Evolutionary conservation across 2,113 vertebrate species (phyloP), one percentile per base, ranked within the genome.

Genomic region (Thryonomys swinderianus): DNA sequence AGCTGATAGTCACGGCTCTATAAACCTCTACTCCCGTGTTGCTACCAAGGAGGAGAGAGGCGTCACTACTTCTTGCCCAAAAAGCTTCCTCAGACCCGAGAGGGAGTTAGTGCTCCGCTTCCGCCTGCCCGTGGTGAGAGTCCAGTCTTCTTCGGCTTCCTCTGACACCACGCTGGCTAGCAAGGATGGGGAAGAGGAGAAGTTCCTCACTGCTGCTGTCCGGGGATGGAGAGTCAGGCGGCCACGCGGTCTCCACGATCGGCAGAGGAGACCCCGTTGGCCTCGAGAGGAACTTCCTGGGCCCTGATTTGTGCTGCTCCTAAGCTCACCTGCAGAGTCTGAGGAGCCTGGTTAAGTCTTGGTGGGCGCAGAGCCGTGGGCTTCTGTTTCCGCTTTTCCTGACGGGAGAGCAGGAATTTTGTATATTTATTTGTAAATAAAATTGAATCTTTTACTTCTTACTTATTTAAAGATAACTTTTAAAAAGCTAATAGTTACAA

Each of bases 251-350:
- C 55, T 84, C 32, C 32, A 20, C 4, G 32, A 4, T 67, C 20
- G 32, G 9, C 27, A 9, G 17, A 37, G 37, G 0, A 1, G 13
- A 17, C 1, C 17, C 42, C 40, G 25, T 0, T 5, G n/a, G 23
- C 6, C 13, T 5, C 23, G 59, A 5, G 59, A 40, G 32, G 37
- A 25, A 53, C 30, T 20, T 27, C 34, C 42, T 88, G 27, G 32
- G 2, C 55, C 40, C 53, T 21, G n/a, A 3, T 21, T 37, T 40
- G 3, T 18, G 6, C 51, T 42, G 42, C 48, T 62, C 25, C 16
- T 11, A 79, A 8, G 14, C 0, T 4, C 11, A 16, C 3, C 45
- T 42, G 37, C n/a, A 48, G 0, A 57, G 1, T 55, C 16, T 37
- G 10, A 55, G 1, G 11, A 13, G 73, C 1, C 3, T 27, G n/a